Conservation (phyloP, 2,797 vertebrate species). For the Lutjanus campechanus region DNA sequence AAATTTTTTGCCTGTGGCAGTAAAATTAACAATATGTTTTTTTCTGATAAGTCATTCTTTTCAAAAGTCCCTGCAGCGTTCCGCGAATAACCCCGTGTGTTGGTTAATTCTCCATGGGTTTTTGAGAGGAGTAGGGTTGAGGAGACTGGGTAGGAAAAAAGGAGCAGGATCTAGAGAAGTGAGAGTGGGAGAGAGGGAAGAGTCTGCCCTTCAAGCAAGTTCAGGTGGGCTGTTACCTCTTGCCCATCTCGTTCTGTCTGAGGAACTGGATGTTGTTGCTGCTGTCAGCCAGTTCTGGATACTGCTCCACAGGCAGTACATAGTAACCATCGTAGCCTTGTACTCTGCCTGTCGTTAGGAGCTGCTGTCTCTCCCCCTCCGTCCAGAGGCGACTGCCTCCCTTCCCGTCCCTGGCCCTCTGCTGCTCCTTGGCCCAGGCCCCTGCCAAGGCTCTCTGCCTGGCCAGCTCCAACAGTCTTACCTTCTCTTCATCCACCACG, state of each 20-base stretch:
- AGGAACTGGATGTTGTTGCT: slow-evolving; percentile 99
- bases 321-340: slow-evolving; percentile 99
- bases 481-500: slow-evolving; percentile 95
- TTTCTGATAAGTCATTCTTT: slow-evolving; percentile 88
- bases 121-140: slow-evolving; percentile 71
- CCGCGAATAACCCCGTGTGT: slow-evolving; percentile 92
- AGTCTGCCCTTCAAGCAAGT: slow-evolving; percentile 78
- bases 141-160: slow-evolving; percentile 69
- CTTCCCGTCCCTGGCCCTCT: slow-evolving; percentile 93
- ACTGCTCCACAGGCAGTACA: slow-evolving; percentile 98
- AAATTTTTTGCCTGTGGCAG: slow-evolving; percentile 91
- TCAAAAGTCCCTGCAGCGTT: slow-evolving; percentile 95
- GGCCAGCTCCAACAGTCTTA: slow-evolving; percentile 94
- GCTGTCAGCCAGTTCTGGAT: slow-evolving; percentile 99
- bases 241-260: slow-evolving; percentile 99
- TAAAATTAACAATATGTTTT: slow-evolving; percentile 92
- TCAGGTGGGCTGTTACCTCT: slow-evolving; percentile 96
- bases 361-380: slow-evolving; percentile 98
- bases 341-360: slow-evolving; percentile 93
- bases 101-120: slow-evolving; percentile 95
- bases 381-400: slow-evolving; percentile 98
- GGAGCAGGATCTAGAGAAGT: slow-evolving; percentile 64
- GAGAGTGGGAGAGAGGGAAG: slow-evolving; percentile 45
- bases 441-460: slow-evolving; percentile 93
- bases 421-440: slow-evolving; percentile 97